Percentiles rank a stretch among this genome's conserved stretches.
These are phyloP conservation scores for Pygoscelis adeliae DNA, from an alignment of 2,113 vertebrate genomes.

Conservation along the genomic window DNA sequence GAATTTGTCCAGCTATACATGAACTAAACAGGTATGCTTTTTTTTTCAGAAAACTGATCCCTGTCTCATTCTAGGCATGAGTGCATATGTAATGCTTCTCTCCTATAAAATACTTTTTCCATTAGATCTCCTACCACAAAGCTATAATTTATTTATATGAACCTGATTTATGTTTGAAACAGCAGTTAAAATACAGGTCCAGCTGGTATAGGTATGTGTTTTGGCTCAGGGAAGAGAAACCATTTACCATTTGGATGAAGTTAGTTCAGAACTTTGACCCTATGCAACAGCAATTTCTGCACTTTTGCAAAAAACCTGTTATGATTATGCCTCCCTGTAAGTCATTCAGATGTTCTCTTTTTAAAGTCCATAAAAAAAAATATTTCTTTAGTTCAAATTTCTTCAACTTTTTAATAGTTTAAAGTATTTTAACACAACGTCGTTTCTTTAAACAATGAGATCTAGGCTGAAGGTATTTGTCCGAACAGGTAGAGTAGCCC, in stretches of 20 bases:
- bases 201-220: not conserved
- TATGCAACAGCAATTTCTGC: not conserved
- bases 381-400: not conserved
- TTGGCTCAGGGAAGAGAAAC: not conserved
- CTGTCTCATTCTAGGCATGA: not conserved
- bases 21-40: not conserved
- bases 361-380: not conserved
- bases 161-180: not conserved
- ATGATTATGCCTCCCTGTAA: not conserved
- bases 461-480: not conserved
- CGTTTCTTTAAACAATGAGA: not conserved
- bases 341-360: not conserved
- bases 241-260: not conserved
- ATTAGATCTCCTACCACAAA: not conserved
- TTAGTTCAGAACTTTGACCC: not conserved
- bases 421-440: not conserved
- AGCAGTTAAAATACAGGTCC: not conserved
- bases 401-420: not conserved
- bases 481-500: not conserved
- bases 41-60: not conserved
- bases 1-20: not conserved
- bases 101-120: not conserved
- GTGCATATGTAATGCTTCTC: not conserved
- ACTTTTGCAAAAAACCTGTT: not conserved
- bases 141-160: not conserved